phyloP scores from a whole-genome alignment of 2,888 invertebrate species.

The Alentia gelatinosa region DNA sequence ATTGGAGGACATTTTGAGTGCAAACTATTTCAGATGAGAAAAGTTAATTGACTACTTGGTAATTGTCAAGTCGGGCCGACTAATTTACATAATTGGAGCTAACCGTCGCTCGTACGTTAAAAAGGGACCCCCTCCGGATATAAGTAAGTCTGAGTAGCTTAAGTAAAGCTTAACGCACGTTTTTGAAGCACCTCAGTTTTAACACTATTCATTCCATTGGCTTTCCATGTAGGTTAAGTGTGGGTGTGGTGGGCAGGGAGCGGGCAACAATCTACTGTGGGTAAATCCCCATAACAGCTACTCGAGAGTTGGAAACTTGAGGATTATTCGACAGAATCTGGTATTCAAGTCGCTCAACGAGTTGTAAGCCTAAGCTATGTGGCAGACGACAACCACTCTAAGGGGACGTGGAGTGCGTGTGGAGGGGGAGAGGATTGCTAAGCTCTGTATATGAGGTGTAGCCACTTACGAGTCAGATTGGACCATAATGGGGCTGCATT shows the following conservation, averaged over 20 bases:
- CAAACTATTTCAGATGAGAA: not conserved
- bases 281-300: constrained; percentile 6
- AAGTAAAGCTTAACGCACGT: not conserved
- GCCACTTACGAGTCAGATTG: not conserved
- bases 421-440: not conserved
- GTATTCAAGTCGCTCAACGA: constrained; percentile 23
- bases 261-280: not conserved
- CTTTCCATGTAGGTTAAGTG: not conserved
- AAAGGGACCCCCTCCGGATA: not conserved
- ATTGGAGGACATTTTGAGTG: not conserved
- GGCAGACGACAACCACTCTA: not conserved
- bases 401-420: not conserved
- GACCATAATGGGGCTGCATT: constrained; percentile 10
- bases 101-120: not conserved
- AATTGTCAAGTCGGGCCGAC: not conserved
- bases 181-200: not conserved
- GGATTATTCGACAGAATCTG: constrained; percentile 37
- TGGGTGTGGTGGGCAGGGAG: not conserved
- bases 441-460: not conserved
- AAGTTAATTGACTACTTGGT: constrained; percentile 7
- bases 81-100: not conserved
- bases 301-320: not conserved
- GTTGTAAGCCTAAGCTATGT: not conserved
- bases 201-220: not conserved
- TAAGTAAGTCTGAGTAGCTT: not conserved